phyloP scores from a whole-genome alignment of 2,888 invertebrate genomes.

The Diadromus collaris region DNA sequence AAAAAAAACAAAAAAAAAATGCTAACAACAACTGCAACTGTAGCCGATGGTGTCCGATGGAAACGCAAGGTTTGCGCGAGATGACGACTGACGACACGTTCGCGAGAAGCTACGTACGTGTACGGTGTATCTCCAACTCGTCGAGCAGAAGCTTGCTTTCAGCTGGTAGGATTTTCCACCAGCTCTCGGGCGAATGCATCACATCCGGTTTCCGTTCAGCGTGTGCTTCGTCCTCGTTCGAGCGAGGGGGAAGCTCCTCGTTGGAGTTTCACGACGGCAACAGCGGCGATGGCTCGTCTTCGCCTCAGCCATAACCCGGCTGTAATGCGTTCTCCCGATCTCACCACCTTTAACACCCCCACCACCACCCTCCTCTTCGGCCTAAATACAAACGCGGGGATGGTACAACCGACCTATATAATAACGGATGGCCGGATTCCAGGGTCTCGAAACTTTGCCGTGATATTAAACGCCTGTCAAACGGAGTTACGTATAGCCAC shows the following conservation, averaged over 20 bases:
- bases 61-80: neutral
- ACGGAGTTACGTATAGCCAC: slow-evolving; percentile 67
- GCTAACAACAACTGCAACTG: slow-evolving; percentile 2
- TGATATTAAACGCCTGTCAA: slow-evolving; percentile 77
- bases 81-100: slow-evolving; percentile 23
- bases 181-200: slow-evolving; percentile 33
- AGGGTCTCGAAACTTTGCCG: slow-evolving; percentile 70
- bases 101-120: neutral
- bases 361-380: neutral
- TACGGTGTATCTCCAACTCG: neutral
- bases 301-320: neutral
- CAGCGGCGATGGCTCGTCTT: neutral
- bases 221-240: slow-evolving; percentile 21
- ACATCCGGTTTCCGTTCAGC: slow-evolving; percentile 47
- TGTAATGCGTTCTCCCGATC: neutral
- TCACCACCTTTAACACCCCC: neutral
- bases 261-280: slow-evolving; percentile 17
- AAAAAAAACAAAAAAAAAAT: slow-evolving; percentile 1
- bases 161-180: slow-evolving; percentile 23
- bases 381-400: neutral
- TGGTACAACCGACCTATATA: slow-evolving; percentile 12
- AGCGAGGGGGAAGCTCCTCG: slow-evolving; percentile 26
- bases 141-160: slow-evolving; percentile 20
- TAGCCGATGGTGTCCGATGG: neutral
- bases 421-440: slow-evolving; percentile 38